phyloP scores from a whole-genome alignment of 2,797 vertebrate species.

The Bufotes viridis region DNA sequence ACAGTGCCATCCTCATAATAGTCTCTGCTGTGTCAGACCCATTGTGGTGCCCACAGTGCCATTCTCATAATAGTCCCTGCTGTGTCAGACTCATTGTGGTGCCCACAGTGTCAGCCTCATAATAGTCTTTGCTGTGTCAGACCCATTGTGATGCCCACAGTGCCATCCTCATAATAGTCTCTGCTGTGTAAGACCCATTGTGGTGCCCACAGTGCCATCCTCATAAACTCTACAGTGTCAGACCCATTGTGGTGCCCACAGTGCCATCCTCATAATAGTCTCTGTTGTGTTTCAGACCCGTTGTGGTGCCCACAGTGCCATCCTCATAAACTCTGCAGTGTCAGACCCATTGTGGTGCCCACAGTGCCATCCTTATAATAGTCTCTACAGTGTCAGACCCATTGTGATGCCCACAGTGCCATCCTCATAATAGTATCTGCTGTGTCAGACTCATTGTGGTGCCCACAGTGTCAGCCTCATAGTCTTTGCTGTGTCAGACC shows the following conservation, averaged over 20 bases:
- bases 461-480: neutral
- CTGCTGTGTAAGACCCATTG: neutral
- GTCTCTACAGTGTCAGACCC: too few relatives aligned
- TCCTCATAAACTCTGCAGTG: neutral
- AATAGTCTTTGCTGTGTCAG: too few relatives aligned
- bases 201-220: neutral
- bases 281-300: neutral
- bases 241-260: neutral
- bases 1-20: neutral
- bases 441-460: neutral
- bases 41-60: neutral
- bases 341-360: neutral
- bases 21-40: neutral
- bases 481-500: neutral
- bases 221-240: neutral
- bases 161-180: neutral
- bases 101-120: too few relatives aligned
- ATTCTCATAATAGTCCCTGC: too few relatives aligned
- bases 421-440: neutral
- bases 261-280: neutral
- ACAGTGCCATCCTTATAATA: neutral
- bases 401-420: neutral
- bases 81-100: too few relatives aligned
- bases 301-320: neutral
- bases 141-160: neutral